These are phyloP conservation scores for Pluvialis apricaria DNA, from an alignment of 2,113 vertebrate genomes.

Conservation along the genomic window DNA sequence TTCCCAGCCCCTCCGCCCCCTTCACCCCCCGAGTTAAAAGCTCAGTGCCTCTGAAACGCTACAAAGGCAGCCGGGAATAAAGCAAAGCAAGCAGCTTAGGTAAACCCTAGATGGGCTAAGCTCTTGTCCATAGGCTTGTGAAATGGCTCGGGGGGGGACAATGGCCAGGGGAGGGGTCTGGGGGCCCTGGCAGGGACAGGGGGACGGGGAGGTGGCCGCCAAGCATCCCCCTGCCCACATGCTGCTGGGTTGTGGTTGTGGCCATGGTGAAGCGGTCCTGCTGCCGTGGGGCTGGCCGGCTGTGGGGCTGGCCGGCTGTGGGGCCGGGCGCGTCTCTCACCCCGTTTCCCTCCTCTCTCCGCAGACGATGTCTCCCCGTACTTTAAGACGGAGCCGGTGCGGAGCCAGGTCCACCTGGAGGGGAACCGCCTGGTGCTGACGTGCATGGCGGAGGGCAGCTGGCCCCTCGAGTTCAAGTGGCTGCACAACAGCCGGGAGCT, in stretches of 20 bases:
- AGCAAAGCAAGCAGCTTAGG: slow-evolving; percentile 48
- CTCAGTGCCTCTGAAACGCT: slow-evolving; percentile 2
- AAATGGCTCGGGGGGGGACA: background rate
- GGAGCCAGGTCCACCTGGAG: slow-evolving; percentile 94
- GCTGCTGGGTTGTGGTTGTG: accelerated
- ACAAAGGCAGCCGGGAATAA: slow-evolving; percentile 48
- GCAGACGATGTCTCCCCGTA: slow-evolving; percentile 94
- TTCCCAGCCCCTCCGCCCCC: slow-evolving; percentile 41
- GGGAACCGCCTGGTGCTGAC: slow-evolving; percentile 96
- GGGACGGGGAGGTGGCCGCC: background rate
- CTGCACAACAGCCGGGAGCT: slow-evolving; percentile 90
- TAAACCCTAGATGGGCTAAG: slow-evolving; percentile 25
- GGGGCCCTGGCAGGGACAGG: background rate
- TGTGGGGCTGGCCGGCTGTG: background rate
- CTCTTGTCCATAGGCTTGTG: background rate
- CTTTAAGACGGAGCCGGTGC: slow-evolving; percentile 95
- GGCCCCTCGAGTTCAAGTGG: slow-evolving; percentile 98
- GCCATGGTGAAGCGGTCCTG: accelerated
- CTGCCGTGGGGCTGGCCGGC: background rate
- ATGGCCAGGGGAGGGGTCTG: background rate
- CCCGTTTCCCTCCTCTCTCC: background rate
- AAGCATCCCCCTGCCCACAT: background rate
- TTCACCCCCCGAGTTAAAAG: slow-evolving; percentile 56
- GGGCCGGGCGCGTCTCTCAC: background rate
- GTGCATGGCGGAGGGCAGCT: slow-evolving; percentile 98